These are phyloP conservation scores for Phoeniculus purpureus DNA, from an alignment of 2,797 vertebrate genomes.

Conservation along the genomic window DNA sequence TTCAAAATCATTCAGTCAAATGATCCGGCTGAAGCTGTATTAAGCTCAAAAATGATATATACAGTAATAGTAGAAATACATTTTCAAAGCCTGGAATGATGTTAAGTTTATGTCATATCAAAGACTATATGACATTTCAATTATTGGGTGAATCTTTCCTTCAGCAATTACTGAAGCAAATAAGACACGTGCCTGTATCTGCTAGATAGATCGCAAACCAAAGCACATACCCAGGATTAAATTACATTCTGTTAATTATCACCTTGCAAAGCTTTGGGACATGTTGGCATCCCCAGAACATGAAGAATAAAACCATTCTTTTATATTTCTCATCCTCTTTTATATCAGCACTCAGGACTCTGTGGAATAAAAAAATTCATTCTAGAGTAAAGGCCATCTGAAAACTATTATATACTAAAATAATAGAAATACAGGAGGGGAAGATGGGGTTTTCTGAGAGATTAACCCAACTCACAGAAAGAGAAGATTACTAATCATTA, in stretches of 20 bases:
- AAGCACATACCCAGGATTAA: slow-evolving; percentile 59
- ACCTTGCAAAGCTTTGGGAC: slow-evolving; percentile 37
- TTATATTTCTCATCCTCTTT: background rate
- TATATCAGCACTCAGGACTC: background rate
- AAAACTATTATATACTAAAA: slow-evolving; percentile 18
- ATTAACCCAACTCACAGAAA: background rate
- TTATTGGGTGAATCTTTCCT: slow-evolving; percentile 34
- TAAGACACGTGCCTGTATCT: slow-evolving; percentile 19
- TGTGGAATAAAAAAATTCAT: background rate
- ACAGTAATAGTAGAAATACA: slow-evolving; percentile 24
- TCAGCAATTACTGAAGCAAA: slow-evolving; percentile 28
- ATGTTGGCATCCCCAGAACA: background rate
- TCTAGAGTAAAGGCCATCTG: slow-evolving; percentile 4
- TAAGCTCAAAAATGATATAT: slow-evolving; percentile 19
- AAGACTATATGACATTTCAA: slow-evolving; percentile 33
- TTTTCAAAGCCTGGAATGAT: slow-evolving; percentile 38
- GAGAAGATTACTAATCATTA: slow-evolving; percentile 7
- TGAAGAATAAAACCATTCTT: slow-evolving; percentile 29
- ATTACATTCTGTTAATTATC: slow-evolving; percentile 65
- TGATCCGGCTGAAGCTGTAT: background rate
- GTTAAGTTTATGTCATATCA: slow-evolving; percentile 40
- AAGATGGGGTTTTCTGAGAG: slow-evolving; percentile 8
- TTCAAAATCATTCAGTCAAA: background rate
- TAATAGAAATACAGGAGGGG: background rate
- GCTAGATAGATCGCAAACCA: slow-evolving; percentile 32